Percentiles rank a stretch among this genome's conserved stretches.
Evolutionary conservation across 2,797 vertebrate genomes (phyloP).

Genomic region (Sarcophilus harrisii): DNA sequence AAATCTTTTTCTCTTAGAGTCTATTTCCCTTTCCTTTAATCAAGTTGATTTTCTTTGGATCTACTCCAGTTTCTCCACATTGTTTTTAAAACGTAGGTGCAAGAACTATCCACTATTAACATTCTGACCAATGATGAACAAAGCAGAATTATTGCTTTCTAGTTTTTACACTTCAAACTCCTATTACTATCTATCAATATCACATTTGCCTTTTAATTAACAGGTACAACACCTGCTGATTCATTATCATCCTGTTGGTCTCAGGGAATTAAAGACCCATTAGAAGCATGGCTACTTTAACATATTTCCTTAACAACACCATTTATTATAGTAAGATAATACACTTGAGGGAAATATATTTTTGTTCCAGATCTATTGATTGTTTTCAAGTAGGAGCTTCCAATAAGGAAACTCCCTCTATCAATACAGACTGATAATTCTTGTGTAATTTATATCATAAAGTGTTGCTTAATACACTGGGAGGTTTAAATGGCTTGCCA

Average conservation of each 20-base stretch:
- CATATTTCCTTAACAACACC: not conserved
- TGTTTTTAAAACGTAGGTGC: not conserved
- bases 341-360: not conserved
- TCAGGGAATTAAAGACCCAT: not conserved
- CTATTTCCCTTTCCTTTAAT: not conserved
- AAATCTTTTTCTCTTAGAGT: not conserved
- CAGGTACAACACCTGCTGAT: not conserved
- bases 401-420: not conserved
- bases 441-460: not conserved
- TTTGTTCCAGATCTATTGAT: not conserved
- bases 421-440: not conserved
- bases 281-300: not conserved
- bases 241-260: not conserved
- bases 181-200: not conserved
- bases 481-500: not conserved
- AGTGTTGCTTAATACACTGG: not conserved
- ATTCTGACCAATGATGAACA: not conserved
- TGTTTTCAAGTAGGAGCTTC: not conserved
- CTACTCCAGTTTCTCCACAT: not conserved
- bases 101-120: not conserved
- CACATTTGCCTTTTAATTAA: not conserved
- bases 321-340: constrained; percentile 16
- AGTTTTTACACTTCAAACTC: not conserved
- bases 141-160: not conserved
- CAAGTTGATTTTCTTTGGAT: not conserved